Percentiles rank a stretch among this genome's conserved stretches.
phyloP scores from a whole-genome alignment of 2,797 vertebrate genomes.

The Coendou prehensilis region DNA sequence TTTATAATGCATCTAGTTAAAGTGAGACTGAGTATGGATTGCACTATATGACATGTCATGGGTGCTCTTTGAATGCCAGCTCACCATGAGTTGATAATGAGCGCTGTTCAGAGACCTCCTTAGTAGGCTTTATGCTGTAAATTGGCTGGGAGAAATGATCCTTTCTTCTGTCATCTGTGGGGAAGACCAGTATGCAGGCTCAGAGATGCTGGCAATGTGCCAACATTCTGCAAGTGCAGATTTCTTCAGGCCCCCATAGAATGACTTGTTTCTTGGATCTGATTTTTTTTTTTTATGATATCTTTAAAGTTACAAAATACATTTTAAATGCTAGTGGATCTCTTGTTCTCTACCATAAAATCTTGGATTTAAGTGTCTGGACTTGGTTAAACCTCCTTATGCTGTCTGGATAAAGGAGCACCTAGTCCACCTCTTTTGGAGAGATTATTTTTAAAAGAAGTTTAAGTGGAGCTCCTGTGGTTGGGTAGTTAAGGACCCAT shows the following conservation, averaged over 20 bases:
- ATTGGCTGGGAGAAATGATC: slow-evolving; percentile 25
- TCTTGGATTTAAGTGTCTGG: neutral
- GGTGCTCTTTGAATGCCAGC: slow-evolving; percentile 59
- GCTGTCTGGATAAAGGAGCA: neutral
- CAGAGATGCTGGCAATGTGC: neutral
- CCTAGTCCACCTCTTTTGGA: neutral
- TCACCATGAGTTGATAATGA: slow-evolving; percentile 67
- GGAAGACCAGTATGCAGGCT: neutral
- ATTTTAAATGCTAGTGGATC: slow-evolving; percentile 52
- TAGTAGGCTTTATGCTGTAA: slow-evolving; percentile 3
- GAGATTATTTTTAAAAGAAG: slow-evolving; percentile 46
- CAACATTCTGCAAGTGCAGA: neutral
- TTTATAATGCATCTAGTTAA: neutral
- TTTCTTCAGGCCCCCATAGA: slow-evolving; percentile 42
- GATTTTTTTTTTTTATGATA: slow-evolving; percentile 57
- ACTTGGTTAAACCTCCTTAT: neutral
- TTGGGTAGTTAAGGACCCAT: neutral
- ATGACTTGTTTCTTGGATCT: slow-evolving; percentile 31
- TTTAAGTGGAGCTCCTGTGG: neutral
- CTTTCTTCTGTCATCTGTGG: neutral
- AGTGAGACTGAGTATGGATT: neutral
- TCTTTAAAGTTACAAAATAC: slow-evolving; percentile 53
- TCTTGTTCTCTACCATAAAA: neutral
- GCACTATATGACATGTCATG: neutral
- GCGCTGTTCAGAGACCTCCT: slow-evolving; percentile 67